Base-by-base conservation (phyloP, 2,888 invertebrate species). In the Stomorhina lunata region DNA sequence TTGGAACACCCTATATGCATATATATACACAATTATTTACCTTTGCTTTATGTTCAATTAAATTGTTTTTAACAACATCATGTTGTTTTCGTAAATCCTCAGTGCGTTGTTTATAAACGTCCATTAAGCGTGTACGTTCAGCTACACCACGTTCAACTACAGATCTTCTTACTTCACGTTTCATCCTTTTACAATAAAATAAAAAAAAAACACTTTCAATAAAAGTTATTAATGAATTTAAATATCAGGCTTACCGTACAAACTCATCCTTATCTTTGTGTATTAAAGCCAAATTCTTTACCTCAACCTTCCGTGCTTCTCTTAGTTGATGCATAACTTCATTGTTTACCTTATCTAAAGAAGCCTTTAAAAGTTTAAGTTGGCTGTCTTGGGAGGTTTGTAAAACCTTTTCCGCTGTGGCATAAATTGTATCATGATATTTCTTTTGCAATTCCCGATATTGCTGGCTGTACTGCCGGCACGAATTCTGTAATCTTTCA, bases 231-330 rank as follows among this genome's bases (percentile, higher is more conserved):
- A n/a, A 9, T 43, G 4, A n/a, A 0, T 22, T 27, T 0, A 0
- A 15, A 12, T 32, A n/a, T 27, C 20, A 0, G 2, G 63, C 92
- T 76, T 87, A 97, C 96, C 92, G 98, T 95, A 88, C 97, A 86
- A 98, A 93, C 90, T 98, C 98, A 86, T 96, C 97, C 87, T 97
- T 96, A 91, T 98, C 98, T 86, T 96, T 94, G 90, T 97, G 97
- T 80, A 95, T 95, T 90, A 97, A 96, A 25, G 96, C 95, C 80
- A 98, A 92, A 61, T 94, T 94, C 89, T 97, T 97, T 80, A 97
- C 96, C 90, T 98, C 98, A 86, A 96, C 96, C 85, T 97, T 94
- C 81, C 97, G 94, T 78, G 95, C 95, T 76, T 95, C 94, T 86
- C 97, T 96, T 85, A 98, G 92, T 88, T 95, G 94, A 87, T 95